Percentiles rank a stretch among this genome's conserved stretches.
phyloP scores from a whole-genome alignment of 1,140 invertebrate genomes.

The Mylabris phalerata region DNA sequence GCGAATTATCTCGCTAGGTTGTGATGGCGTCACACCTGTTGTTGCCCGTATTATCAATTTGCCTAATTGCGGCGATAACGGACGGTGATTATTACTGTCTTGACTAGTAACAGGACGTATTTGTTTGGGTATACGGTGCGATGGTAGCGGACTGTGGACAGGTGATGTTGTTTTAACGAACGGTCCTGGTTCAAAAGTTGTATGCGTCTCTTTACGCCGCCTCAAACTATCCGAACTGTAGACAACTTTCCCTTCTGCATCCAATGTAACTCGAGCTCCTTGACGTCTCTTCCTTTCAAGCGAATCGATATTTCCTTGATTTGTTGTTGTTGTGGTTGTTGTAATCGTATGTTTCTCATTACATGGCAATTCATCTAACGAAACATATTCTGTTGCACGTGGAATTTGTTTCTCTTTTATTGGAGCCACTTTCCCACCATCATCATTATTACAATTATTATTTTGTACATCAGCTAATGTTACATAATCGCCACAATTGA shows the following conservation, averaged over 20 bases:
- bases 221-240: constrained; percentile 83
- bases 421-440: constrained; percentile 45
- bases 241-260: constrained; percentile 83
- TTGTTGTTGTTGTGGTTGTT: constrained; percentile 38
- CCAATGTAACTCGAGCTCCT: constrained; percentile 75
- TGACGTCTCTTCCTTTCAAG: constrained; percentile 47
- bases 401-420: constrained; percentile 48
- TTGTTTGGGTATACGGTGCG: constrained; percentile 37
- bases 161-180: constrained; percentile 52
- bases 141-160: constrained; percentile 43
- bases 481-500: constrained; percentile 71
- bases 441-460: constrained; percentile 59
- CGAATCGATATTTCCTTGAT: constrained; percentile 40
- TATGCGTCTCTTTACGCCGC: constrained; percentile 71
- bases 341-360: constrained; percentile 37
- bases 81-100: constrained; percentile 13
- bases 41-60: constrained; percentile 59
- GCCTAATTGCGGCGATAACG: constrained; percentile 48
- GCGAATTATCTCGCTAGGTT: constrained; percentile 55
- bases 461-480: constrained; percentile 75
- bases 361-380: constrained; percentile 68
- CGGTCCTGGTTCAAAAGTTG: constrained; percentile 77
- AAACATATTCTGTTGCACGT: constrained; percentile 68
- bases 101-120: constrained; percentile 40
- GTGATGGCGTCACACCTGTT: constrained; percentile 41